Base-by-base conservation (phyloP, 1,140 invertebrate genomes). In the Pararge aegeria region DNA sequence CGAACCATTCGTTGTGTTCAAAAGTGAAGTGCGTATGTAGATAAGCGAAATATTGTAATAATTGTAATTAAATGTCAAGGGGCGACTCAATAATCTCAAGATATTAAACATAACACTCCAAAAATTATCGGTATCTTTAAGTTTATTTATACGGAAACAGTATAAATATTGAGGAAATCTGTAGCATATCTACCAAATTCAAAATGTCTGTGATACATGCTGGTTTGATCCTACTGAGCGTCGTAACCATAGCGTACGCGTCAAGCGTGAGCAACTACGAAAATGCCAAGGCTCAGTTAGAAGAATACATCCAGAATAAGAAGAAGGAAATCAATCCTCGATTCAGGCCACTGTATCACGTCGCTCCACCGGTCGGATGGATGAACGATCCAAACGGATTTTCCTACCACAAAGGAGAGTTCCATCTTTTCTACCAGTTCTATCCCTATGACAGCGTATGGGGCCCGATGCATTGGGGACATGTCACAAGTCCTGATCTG, bases 361-460 rank as follows among this genome's bases (percentile, higher is more conserved):
- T 86, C n/a, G 58, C 73, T 0, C 76, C 80, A 10, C 78, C 82
- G 0, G 79, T 83, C 1, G 88, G 88, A 5, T 91, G 88, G 88
- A 83, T 89, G 72, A 91, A 91, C 61, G 89, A 90, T 40, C 89
- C 89, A 0, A 90, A 90, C 46, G 88, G 89, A 19, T 87, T 91
- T 27, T 78, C 83, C 1, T 86, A 71, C 55, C 78, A 73, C 61
- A 79, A 84, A 21, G 87, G 80, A 9, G 68, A 80, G 50, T 89
- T 79, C 55, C 90, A 91, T 58, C 61, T 90, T 4, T 91, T 86
- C 64, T 90, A 83, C 19, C 89, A 90, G 55, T 83, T 77, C 50
- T 85, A 90, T 51, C 86, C 86, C 0, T 87, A 88, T 29, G 78
- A 78, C 20, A 83, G 75, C 27, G 55, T 66, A 0, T 82, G 77